Conservation (phyloP, 2,113 vertebrate genomes). For the Spea multiplicata region DNA sequence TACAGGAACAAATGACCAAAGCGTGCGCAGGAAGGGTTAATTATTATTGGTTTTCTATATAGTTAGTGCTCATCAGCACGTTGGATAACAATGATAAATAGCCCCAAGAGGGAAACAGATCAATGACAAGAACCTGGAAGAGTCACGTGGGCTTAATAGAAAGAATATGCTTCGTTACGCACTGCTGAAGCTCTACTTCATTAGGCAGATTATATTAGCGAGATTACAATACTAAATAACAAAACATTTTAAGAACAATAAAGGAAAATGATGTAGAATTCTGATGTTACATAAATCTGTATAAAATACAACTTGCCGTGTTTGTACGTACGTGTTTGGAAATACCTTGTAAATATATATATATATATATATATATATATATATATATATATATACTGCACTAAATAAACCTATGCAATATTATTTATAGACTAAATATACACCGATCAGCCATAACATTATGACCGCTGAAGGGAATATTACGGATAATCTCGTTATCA, state of each 20-base stretch:
- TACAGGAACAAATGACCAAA: no score
- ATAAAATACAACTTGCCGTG: no score
- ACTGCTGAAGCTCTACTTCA: constrained; percentile 9
- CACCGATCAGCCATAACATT: no score
- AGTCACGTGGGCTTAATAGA: constrained; percentile 2
- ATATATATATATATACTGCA: no score
- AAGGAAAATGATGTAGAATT: not conserved
- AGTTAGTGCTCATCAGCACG: not conserved
- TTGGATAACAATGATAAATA: not conserved
- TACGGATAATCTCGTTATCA: no score
- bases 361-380: no score
- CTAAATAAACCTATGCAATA: no score
- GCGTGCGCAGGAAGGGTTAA: not conserved
- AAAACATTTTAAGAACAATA: not conserved
- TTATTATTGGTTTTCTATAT: not conserved
- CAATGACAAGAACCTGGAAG: not conserved
- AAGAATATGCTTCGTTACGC: constrained; percentile 13
- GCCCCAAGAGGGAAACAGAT: not conserved
- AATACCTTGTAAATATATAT: no score
- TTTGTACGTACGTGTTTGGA: no score
- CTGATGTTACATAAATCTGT: no score
- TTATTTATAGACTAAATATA: no score
- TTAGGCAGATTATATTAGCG: constrained; percentile 20
- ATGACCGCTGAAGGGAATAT: no score
- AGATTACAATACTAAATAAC: constrained; percentile 11